Conservation (phyloP, 2,888 invertebrate genomes). For the Pachydiplax longipennis region DNA sequence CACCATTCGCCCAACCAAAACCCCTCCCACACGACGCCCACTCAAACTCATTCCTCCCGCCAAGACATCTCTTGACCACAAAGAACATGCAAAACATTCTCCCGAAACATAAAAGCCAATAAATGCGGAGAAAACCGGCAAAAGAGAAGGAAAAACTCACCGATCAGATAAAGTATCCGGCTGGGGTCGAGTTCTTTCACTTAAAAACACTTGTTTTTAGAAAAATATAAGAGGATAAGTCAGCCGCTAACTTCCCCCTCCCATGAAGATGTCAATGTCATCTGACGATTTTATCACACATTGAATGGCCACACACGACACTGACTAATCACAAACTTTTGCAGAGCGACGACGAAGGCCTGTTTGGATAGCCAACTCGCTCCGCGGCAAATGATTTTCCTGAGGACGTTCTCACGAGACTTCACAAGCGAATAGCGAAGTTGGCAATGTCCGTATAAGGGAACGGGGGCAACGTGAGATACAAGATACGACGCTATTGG, state of each 20-base stretch:
- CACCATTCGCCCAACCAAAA: conserved; percentile 21
- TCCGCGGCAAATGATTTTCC: not conserved
- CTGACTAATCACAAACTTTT: not conserved
- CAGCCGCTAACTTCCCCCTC: not conserved
- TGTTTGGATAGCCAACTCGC: not conserved
- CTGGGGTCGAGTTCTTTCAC: not conserved
- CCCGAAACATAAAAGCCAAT: not conserved
- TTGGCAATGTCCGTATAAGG: conserved; percentile 49
- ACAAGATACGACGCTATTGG: conserved; percentile 45
- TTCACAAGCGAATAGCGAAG: conserved; percentile 29
- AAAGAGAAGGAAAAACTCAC: not conserved
- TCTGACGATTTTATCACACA: not conserved
- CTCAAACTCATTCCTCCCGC: conserved; percentile 8
- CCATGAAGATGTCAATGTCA: conserved; percentile 31
- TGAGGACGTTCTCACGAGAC: not conserved
- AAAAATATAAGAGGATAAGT: not conserved
- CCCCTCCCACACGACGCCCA: conserved; percentile 22
- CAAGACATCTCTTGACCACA: not conserved
- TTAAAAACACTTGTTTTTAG: conserved; percentile 9
- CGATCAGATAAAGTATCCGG: conserved; percentile 9
- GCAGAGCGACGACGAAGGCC: not conserved
- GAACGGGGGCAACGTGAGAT: conserved; percentile 47
- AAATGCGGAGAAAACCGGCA: not conserved
- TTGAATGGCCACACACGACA: not conserved
- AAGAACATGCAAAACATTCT: not conserved